Percentiles rank a stretch among this genome's conserved stretches.
Evolutionary conservation across 2,113 vertebrate genomes (phyloP).

Genomic region (Eidolon helvum): DNA sequence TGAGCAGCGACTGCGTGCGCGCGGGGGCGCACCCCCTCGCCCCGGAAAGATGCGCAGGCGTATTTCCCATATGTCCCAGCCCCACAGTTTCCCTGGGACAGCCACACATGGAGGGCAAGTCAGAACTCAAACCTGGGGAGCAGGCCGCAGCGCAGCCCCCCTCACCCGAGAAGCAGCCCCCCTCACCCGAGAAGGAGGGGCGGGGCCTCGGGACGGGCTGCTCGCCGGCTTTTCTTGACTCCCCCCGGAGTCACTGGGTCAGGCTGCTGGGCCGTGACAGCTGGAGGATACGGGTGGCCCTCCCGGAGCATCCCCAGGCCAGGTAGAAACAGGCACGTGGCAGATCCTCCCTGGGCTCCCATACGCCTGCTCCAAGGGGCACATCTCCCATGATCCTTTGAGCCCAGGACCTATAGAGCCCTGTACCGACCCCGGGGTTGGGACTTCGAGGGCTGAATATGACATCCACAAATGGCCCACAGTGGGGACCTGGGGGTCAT

Average conservation of each 20-base stretch:
- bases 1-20: not conserved
- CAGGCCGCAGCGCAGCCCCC: fast-evolving
- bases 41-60: fast-evolving
- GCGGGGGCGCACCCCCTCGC: too few relatives aligned
- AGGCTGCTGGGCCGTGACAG: not conserved
- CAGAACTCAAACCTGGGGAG: not conserved
- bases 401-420: fast-evolving
- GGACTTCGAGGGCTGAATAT: not conserved
- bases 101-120: not conserved
- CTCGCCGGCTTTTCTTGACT: fast-evolving
- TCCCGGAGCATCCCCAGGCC: fast-evolving
- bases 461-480: not conserved
- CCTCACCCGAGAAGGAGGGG: fast-evolving
- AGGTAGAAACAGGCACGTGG: fast-evolving
- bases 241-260: not conserved
- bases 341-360: not conserved
- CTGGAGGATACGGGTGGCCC: not conserved
- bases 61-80: fast-evolving
- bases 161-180: too few relatives aligned
- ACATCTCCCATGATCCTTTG: not conserved
- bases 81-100: not conserved
- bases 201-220: not conserved
- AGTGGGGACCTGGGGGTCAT: not conserved
- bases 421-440: not conserved
- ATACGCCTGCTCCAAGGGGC: not conserved